Evolutionary conservation across 2,888 invertebrate species (phyloP).

Genomic region (Tigriopus californicus): DNA sequence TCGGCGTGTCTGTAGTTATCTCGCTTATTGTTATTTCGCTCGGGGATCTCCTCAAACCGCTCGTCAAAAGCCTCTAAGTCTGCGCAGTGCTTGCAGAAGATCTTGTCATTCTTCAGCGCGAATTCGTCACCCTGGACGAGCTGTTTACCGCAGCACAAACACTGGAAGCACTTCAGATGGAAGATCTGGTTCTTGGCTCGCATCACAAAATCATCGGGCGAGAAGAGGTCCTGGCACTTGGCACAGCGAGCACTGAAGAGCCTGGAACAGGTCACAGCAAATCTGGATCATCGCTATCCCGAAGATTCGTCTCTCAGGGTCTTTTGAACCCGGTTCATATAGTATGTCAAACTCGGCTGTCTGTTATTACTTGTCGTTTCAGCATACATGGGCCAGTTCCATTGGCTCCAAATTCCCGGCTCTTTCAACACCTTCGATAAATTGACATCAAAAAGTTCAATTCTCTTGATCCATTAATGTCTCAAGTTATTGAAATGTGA

Average conservation of each 20-base stretch:
- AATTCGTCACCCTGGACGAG: slow-evolving; percentile 95
- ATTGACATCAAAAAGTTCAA: too few relatives aligned
- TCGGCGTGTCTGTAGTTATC: neutral
- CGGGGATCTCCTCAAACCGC: slow-evolving; percentile 4
- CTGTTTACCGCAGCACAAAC: slow-evolving; percentile 75
- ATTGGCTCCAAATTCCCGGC: too few relatives aligned
- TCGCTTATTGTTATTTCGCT: neutral
- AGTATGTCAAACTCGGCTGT: too few relatives aligned
- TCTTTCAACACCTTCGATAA: too few relatives aligned
- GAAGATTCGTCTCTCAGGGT: too few relatives aligned
- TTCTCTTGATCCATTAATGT: too few relatives aligned
- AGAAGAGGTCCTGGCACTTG: slow-evolving; percentile 82
- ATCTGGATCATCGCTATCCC: too few relatives aligned
- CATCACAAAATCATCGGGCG: slow-evolving; percentile 91
- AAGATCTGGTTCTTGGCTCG: slow-evolving; percentile 85
- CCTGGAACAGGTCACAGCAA: slow-evolving; percentile 35
- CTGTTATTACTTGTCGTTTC: too few relatives aligned
- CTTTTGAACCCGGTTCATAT: too few relatives aligned
- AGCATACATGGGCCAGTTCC: too few relatives aligned
- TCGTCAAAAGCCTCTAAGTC: slow-evolving; percentile 18
- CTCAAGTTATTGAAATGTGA: too few relatives aligned
- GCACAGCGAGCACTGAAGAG: slow-evolving; percentile 95
- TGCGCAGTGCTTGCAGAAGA: slow-evolving; percentile 41
- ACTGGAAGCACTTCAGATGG: slow-evolving; percentile 95
- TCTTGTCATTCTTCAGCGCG: slow-evolving; percentile 79